Evolutionary conservation across 2,888 invertebrate species (phyloP).

Genomic region (Eulithis prunata): DNA sequence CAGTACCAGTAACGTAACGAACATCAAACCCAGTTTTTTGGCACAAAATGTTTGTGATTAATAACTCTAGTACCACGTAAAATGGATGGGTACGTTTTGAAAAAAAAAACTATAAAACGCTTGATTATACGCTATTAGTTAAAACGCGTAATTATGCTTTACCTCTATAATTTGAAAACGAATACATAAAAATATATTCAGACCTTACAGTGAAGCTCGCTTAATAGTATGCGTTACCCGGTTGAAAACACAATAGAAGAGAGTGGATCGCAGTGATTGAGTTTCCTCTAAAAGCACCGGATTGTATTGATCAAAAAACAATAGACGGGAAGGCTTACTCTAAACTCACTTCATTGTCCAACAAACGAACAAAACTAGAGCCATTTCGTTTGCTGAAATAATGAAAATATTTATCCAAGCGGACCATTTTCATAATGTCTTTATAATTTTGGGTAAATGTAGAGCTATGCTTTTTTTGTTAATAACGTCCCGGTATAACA

Average conservation of each 20-base stretch:
- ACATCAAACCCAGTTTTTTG: too few relatives aligned
- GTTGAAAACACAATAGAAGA: constrained; percentile 1
- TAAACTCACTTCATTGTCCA: constrained; percentile 11
- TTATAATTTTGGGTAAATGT: not conserved
- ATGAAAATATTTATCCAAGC: not conserved
- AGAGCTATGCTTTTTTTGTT: not conserved
- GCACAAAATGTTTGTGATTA: too few relatives aligned
- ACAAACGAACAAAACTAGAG: not conserved
- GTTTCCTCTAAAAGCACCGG: constrained; percentile 15
- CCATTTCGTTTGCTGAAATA: not conserved
- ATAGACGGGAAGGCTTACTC: constrained; percentile 9
- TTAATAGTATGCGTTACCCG: not conserved
- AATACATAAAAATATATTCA: too few relatives aligned
- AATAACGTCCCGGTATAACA: not conserved
- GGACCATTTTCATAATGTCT: constrained; percentile 1
- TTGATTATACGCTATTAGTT: too few relatives aligned
- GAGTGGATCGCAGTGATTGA: constrained; percentile 18
- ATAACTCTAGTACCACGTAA: too few relatives aligned
- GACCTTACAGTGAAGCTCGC: too few relatives aligned
- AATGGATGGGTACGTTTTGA: too few relatives aligned
- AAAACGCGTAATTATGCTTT: too few relatives aligned
- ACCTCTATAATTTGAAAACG: too few relatives aligned
- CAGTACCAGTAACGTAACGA: too few relatives aligned
- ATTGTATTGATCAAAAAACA: constrained; percentile 23
- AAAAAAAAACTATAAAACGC: too few relatives aligned